Base-by-base conservation (phyloP, 2,888 invertebrate genomes). In the Aphidius colemani region DNA sequence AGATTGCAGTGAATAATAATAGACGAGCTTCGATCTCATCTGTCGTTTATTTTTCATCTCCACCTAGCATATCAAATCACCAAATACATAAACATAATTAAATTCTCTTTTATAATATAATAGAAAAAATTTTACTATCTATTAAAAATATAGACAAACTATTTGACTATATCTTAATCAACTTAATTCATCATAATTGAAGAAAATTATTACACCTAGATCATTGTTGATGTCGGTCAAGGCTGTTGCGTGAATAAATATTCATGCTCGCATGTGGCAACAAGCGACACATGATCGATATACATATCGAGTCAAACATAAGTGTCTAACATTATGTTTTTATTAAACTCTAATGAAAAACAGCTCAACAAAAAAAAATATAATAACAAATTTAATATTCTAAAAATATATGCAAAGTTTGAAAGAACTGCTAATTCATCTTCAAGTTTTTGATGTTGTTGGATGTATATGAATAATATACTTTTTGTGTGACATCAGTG, bases 171-270 rank as follows among this genome's bases (percentile, higher is more conserved):
- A 30, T 30, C 30, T 30, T 30, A 5, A 30, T 30, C 30, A 5
- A 53, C 10, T 10, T 53, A 53, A 53, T 53, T 53, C 7, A 7
- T 30, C 9, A 45, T 46, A 18, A 44, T 45, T 9, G 45, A 45
- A 30, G 18, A 10, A 13, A 13, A 55, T 41, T 55, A 43, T 45
- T n/a, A 18, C 30, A 30, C 7, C 7, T 56, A 13, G 7, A 18
- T 8, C 45, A 4, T 11, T 10, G 30, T 44, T 46, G 10, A 57
- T 57, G 57, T 57, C 5, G 57, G 57, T 46, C 57, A 57, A 57
- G 57, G 57, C 57, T 57, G 57, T 46, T 57, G 57, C 57, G 46
- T 45, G 45, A 45, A 57, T 57, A 46, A 57, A 57, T 18, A 18
- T 57, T 57, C 46, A 57, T 57, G 45, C 39, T 18, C n/a, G 57